These are phyloP conservation scores for human DNA, from an alignment of 2,113 vertebrate genomes.

Conservation along the genomic window GRCh38 chr1:221179001-221179500, in stretches of 20 bases:
- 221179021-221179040: no score
- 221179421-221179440: background rate
- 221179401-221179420: background rate
- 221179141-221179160: background rate
- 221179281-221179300: background rate
- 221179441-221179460: no score
- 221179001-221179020: no score
- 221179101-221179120: no score
- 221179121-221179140: background rate
- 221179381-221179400: background rate
- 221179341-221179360: background rate
- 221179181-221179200: background rate
- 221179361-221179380: background rate
- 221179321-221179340: background rate
- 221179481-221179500: background rate
- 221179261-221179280: background rate
- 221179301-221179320: background rate
- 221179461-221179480: background rate
- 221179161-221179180: background rate
- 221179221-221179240: background rate
- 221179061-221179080: no score
- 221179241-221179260: background rate
- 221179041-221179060: no score
- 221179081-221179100: no score
- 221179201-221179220: background rate